A percentile compares a stretch with the other conserved stretches of the same genome.
These are phyloP conservation scores for Chauna torquata DNA, from an alignment of 2,113 vertebrate species.

Conservation along the genomic window DNA sequence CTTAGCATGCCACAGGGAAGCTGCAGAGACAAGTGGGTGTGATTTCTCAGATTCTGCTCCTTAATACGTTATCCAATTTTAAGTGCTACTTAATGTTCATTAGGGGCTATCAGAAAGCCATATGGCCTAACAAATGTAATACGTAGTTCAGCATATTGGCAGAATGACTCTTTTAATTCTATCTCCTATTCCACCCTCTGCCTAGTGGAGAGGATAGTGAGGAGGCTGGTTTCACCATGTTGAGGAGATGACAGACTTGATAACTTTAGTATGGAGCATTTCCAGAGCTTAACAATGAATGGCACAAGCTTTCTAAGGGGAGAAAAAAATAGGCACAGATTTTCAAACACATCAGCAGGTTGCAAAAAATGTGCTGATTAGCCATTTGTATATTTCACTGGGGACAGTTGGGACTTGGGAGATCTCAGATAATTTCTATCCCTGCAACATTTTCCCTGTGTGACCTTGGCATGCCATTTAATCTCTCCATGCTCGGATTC, in stretches of 20 bases:
- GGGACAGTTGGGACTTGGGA: not conserved
- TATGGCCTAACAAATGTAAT: slow-evolving; percentile 45
- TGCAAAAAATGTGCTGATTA: slow-evolving; percentile 51
- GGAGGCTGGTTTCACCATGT: slow-evolving; percentile 32
- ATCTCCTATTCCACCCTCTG: slow-evolving; percentile 25
- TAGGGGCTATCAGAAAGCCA: slow-evolving; percentile 59
- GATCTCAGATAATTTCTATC: not conserved
- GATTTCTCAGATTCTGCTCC: slow-evolving; percentile 49
- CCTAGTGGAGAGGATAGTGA: slow-evolving; percentile 14
- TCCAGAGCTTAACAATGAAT: slow-evolving; percentile 61
- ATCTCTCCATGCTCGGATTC: not conserved
- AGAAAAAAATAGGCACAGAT: slow-evolving; percentile 54
- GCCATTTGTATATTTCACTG: slow-evolving; percentile 44
- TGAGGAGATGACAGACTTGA: slow-evolving; percentile 51
- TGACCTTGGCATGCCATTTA: not conserved
- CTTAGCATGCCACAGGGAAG: not conserved
- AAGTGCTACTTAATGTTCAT: slow-evolving; percentile 49
- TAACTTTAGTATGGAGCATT: slow-evolving; percentile 45
- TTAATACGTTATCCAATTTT: slow-evolving; percentile 4
- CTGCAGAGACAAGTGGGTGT: slow-evolving; percentile 45
- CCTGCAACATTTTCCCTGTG: not conserved
- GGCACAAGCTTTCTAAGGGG: slow-evolving; percentile 37
- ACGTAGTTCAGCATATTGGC: not conserved
- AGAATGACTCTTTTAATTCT: slow-evolving; percentile 40
- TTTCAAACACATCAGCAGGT: slow-evolving; percentile 59